Base-by-base conservation (phyloP, 2,888 invertebrate genomes). In the Tanaodytes sp. region DNA sequence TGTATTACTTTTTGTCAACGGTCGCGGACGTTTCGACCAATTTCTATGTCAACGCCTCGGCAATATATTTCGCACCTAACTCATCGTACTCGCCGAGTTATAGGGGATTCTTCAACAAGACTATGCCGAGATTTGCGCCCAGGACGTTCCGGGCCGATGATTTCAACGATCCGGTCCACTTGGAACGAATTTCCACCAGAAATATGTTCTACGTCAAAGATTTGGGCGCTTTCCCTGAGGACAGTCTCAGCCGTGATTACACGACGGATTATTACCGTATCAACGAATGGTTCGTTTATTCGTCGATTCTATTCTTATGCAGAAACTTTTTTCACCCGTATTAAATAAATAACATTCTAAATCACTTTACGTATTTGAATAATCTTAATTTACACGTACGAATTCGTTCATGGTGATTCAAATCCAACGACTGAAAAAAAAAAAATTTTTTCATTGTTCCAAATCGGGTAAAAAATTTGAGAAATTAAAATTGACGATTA, bases 21-120 rank as follows among this genome's bases (percentile, higher is more conserved):
- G 94, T 97, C 0, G 97, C 98, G 0, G 98, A 98, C 84, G 94
- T 98, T 0, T 93, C 97, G 0, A 90, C 97, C 0, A 97, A 96
- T 85, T 93, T 93, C 0, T 92, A 93, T 75, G 93, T 97, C 72
- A 97, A 97, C 81, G 94, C 96, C 55, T 96, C 96, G 83, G 92
- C 96, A 0, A 90, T 98, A 72, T 97, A 97, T 84, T 98, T 97
- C 82, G 90, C 97, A 1, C 95, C 96, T 0, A 96, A 98, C 79
- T 92, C 92, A 87, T 95, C 96, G 0, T 98, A 97, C 80, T 93
- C 97, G 0, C 94, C 97, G 0, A 97, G 96, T 1, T 97, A 96
- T 82, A 88, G 94, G 84, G 96, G 96, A 18, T 96, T 97, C 86
- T 97, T 97, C 88, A 98, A 98, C 83, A 96, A 94, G 84, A 98